A percentile compares a stretch with the other conserved stretches of the same genome.
These are phyloP conservation scores for Hofmannophila pseudospretella DNA, from an alignment of 2,888 invertebrate genomes.

Conservation along the genomic window DNA sequence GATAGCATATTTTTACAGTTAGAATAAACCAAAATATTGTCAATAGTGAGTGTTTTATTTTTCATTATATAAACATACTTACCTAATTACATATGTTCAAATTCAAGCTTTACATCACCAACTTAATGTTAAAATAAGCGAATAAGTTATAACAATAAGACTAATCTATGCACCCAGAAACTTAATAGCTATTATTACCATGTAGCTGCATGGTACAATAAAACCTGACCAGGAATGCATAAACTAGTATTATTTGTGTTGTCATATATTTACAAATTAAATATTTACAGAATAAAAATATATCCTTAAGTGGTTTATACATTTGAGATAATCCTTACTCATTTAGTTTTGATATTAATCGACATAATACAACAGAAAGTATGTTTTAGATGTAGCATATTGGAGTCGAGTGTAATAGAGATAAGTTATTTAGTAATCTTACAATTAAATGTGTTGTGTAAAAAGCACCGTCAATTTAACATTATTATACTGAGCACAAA, in stretches of 20 bases:
- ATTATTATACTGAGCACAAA: neutral
- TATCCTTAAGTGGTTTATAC: neutral
- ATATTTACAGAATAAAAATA: neutral
- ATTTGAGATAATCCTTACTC: neutral
- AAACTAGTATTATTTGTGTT: neutral
- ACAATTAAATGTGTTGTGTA: neutral
- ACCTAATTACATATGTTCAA: neutral
- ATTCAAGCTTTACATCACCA: neutral
- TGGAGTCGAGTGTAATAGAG: neutral
- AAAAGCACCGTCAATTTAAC: neutral
- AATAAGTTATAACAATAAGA: neutral
- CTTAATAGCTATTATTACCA: neutral
- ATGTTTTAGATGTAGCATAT: neutral
- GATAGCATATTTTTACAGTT: neutral
- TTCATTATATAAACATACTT: neutral
- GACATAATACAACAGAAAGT: neutral
- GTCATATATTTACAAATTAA: neutral
- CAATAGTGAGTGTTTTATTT: constrained; percentile 1
- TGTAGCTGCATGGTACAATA: neutral
- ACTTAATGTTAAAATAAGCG: neutral
- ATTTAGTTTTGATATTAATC: neutral
- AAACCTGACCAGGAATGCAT: neutral
- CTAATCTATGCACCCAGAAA: neutral
- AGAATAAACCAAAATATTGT: neutral
- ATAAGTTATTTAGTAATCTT: neutral